These are phyloP conservation scores for Erethizon dorsatum DNA, from an alignment of 2,797 vertebrate species.

Conservation along the genomic window DNA sequence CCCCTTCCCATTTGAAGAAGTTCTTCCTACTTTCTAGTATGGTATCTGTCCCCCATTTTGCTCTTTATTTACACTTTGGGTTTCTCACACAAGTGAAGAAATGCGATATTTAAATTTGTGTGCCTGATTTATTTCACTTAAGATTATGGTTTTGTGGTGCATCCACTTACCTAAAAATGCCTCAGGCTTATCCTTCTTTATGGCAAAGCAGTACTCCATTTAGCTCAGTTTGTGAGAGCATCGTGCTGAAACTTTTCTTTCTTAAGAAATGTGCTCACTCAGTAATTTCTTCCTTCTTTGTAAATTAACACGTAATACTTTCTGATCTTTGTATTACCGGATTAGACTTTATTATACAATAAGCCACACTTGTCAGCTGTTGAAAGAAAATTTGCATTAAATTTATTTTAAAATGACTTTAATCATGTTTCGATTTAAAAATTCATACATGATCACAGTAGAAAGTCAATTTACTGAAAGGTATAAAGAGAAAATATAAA, in stretches of 20 bases:
- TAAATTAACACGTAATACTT: constrained; percentile 27
- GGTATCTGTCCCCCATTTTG: neutral
- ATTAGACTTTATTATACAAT: neutral
- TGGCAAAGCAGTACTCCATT: neutral
- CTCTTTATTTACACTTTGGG: neutral
- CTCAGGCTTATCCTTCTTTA: neutral
- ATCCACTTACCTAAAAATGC: neutral
- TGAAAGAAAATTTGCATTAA: constrained; percentile 50
- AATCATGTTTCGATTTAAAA: neutral
- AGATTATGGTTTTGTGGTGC: neutral
- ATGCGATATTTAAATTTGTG: neutral
- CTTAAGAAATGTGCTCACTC: neutral
- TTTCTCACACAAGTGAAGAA: neutral
- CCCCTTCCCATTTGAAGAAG: neutral
- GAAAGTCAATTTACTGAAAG: neutral
- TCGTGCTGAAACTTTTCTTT: neutral
- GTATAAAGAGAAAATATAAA: neutral
- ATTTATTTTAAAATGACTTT: constrained; percentile 50
- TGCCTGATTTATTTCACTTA: neutral
- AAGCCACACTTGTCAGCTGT: neutral
- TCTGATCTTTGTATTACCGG: neutral
- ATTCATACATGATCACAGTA: neutral
- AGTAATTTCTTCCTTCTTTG: constrained; percentile 44
- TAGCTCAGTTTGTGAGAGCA: neutral
- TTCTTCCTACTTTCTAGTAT: neutral